Conservation (phyloP, 2,113 vertebrate genomes). For the Amia ocellicauda region DNA sequence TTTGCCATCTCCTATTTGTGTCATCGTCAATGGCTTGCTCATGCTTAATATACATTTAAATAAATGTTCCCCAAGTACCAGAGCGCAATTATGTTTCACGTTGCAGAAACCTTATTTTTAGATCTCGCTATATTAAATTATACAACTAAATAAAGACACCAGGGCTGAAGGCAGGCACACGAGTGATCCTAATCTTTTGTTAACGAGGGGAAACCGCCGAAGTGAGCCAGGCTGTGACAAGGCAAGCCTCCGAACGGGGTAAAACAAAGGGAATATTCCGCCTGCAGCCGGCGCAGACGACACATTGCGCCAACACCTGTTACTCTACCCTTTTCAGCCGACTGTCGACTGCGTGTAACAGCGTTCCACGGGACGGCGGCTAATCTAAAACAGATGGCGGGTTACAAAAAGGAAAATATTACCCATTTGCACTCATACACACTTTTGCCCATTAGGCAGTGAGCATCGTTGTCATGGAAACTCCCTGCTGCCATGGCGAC, state of each 20-base stretch:
- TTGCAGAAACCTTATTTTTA: background rate
- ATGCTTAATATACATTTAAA: too few species aligned
- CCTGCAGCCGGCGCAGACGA: background rate
- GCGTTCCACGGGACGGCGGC: constrained; percentile 47
- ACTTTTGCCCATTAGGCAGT: constrained; percentile 64
- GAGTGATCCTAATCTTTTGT: constrained; percentile 10
- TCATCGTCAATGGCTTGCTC: too few species aligned
- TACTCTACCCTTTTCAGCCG: constrained; percentile 11
- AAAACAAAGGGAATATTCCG: constrained; percentile 18
- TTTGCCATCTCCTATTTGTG: background rate
- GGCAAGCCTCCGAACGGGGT: background rate
- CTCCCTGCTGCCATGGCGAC: constrained; percentile 68
- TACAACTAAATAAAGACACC: background rate
- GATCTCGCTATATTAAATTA: background rate
- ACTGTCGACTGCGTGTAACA: constrained; percentile 34
- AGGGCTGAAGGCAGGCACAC: background rate
- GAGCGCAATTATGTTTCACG: constrained; percentile 5
- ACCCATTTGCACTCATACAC: constrained; percentile 75
- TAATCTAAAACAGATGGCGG: constrained; percentile 70
- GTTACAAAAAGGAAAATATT: constrained; percentile 71
- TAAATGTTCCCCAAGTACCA: constrained; percentile 2
- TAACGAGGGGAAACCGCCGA: background rate
- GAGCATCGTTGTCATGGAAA: constrained; percentile 72
- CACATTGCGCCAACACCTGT: constrained; percentile 15
- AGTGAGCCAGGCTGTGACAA: constrained; percentile 5